phyloP scores from a whole-genome alignment of 1,140 invertebrate species.

The Eriosoma lanigerum region DNA sequence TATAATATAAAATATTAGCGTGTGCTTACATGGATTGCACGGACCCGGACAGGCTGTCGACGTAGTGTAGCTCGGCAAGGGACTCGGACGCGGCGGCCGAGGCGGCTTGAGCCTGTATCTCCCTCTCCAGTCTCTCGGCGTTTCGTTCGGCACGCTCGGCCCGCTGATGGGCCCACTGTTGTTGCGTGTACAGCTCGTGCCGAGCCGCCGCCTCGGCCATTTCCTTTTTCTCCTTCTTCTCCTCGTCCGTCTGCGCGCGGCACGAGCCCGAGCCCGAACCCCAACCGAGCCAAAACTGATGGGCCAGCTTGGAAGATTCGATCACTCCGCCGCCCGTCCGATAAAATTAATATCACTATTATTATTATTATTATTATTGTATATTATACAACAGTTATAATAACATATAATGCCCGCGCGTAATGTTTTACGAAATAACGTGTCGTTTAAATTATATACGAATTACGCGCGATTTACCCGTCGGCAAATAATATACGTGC shows the following conservation, averaged over 20 bases:
- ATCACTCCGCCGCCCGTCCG: slow-evolving; percentile 34
- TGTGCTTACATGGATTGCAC: slow-evolving; percentile 51
- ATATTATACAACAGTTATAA: no score
- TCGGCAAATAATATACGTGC: neutral
- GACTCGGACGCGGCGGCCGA: slow-evolving; percentile 47
- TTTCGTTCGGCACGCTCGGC: slow-evolving; percentile 50
- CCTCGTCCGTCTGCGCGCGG: slow-evolving; percentile 56
- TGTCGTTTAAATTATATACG: no score
- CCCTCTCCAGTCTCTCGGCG: slow-evolving; percentile 50
- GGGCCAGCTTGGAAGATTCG: slow-evolving; percentile 55
- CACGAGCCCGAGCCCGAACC: slow-evolving; percentile 55
- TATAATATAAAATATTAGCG: neutral
- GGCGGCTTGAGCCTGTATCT: slow-evolving; percentile 43
- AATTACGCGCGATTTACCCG: neutral
- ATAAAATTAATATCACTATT: neutral
- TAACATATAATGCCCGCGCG: no score
- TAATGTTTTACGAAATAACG: no score
- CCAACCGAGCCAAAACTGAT: slow-evolving; percentile 57
- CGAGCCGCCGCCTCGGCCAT: slow-evolving; percentile 53
- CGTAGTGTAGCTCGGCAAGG: slow-evolving; percentile 38
- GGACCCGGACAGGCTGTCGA: slow-evolving; percentile 50
- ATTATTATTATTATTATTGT: no score
- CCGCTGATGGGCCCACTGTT: slow-evolving; percentile 52
- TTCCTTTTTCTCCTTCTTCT: slow-evolving; percentile 57
- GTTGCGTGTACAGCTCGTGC: slow-evolving; percentile 53